Evolutionary conservation across 2,797 vertebrate species (phyloP), one percentile per base, ranked within the genome.

Genomic region (Nannoperca australis): DNA sequence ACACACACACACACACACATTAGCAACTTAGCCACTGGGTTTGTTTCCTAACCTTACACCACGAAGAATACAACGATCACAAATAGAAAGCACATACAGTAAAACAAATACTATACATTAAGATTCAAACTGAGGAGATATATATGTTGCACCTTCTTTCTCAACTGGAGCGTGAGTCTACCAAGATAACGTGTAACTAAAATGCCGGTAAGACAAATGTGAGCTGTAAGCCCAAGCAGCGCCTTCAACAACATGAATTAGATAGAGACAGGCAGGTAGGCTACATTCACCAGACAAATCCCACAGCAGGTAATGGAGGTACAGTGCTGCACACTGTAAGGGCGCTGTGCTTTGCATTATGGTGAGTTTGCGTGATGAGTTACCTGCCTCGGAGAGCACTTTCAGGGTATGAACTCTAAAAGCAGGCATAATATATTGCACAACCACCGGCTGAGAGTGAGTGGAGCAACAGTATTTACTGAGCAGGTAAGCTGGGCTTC

Each of bases 331-430:
- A 62, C 71, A 62, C 71, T 54, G 75, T 59, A 20, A 50, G 79
- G 64, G 64, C 15, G 8, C 10, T 15, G 70, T 67, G 84, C 76
- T 61, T 66, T 79, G 85, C 59, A 83, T 86, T 79, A 69, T 0
- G 44, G 77, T 22, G 72, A 59, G 70, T 17, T 61, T 79, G 66
- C 53, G 67, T 87, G 88, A 88, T 81, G 65, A 78, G 81, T 84
- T 88, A 62, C 69, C 42, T 72, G 20, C 76, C 78, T 84, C 70
- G 2, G 66, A 83, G 75, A 79, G 81, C 47, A 68, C 72, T 83
- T 76, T 81, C 58, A 86, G 83, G 71, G 50, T 76, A 78, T 74
- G 86, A 84, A 85, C 79, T 76, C 73, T 59, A 72, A 69, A 68
- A 72, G 73, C 81, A 76, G 69, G 36, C 42, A 17, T 84, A 82